These are phyloP conservation scores for Ophion slaviceki DNA, from an alignment of 2,888 invertebrate species.

Conservation along the genomic window DNA sequence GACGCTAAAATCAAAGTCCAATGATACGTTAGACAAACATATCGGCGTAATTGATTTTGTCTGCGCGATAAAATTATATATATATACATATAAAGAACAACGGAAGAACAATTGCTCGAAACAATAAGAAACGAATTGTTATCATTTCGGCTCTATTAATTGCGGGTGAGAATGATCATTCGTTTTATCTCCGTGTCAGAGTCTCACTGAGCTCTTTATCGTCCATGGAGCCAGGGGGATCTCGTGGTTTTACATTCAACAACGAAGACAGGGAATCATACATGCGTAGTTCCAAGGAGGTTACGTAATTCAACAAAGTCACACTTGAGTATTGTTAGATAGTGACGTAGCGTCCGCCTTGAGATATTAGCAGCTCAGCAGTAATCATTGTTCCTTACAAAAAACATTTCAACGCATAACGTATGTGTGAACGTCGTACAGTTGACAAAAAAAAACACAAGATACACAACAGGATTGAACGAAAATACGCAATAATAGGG, in stretches of 20 bases:
- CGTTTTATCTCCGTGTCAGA: slow-evolving; percentile 1
- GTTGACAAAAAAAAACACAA: slow-evolving; percentile 20
- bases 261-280: slow-evolving; percentile 55
- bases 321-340: slow-evolving; percentile 44
- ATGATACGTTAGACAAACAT: neutral
- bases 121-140: neutral
- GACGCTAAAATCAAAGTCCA: neutral
- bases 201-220: slow-evolving; percentile 20
- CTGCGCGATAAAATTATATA: too few species aligned
- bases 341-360: slow-evolving; percentile 53
- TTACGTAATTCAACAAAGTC: slow-evolving; percentile 15
- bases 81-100: too few species aligned
- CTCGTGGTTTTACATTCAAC: slow-evolving; percentile 42
- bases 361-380: slow-evolving; percentile 63
- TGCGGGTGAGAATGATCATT: slow-evolving; percentile 1
- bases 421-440: slow-evolving; percentile 50
- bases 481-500: slow-evolving; percentile 68
- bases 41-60: neutral
- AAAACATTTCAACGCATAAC: slow-evolving; percentile 64
- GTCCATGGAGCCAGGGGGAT: slow-evolving; percentile 33
- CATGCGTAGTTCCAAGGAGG: slow-evolving; percentile 30
- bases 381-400: slow-evolving; percentile 67
- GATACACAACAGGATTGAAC: slow-evolving; percentile 47
- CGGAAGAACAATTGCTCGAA: too few species aligned
- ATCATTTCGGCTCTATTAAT: slow-evolving; percentile 12